A percentile compares a stretch with the other conserved stretches of the same genome.
These are phyloP conservation scores for Eucidaris tribuloides DNA, from an alignment of 35 echinoderm and acorn worm genomes.

Conservation along the genomic window DNA sequence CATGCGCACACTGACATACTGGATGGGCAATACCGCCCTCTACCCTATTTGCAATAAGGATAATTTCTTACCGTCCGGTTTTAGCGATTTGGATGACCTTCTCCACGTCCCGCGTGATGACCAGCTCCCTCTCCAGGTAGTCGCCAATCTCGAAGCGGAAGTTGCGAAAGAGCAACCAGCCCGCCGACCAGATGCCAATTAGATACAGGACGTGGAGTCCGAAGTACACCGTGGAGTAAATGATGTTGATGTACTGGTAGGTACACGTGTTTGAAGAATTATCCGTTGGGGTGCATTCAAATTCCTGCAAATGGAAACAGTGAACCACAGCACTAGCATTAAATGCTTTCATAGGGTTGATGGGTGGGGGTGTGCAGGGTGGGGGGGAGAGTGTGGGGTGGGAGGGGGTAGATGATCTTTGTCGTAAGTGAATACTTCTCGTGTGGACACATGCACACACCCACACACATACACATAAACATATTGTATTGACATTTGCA, in stretches of 20 bases:
- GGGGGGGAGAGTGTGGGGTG: too few relatives aligned
- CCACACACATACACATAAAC: too few relatives aligned
- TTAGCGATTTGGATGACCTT: conserved; percentile 84
- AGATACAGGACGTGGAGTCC: conserved; percentile 74
- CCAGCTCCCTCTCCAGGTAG: conserved; percentile 62
- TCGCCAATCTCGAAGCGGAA: conserved; percentile 81
- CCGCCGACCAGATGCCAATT: conserved; percentile 59
- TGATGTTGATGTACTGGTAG: conserved; percentile 36
- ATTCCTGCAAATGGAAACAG: conserved; percentile 53
- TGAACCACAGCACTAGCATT: too few relatives aligned
- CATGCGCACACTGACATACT: too few relatives aligned
- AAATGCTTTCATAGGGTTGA: too few relatives aligned
- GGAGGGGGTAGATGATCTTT: too few relatives aligned
- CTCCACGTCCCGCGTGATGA: conserved; percentile 88
- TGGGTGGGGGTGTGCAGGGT: too few relatives aligned
- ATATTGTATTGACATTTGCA: too few relatives aligned
- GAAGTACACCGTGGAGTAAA: conserved; percentile 69
- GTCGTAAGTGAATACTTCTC: too few relatives aligned
- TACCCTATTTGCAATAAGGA: background rate
- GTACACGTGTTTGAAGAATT: conserved; percentile 21
- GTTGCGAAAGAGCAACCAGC: conserved; percentile 58
- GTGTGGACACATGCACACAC: too few relatives aligned
- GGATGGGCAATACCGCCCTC: too few relatives aligned
- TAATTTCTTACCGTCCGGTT: conserved; percentile 59
- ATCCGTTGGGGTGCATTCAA: conserved; percentile 17